Evolutionary conservation across 2,113 vertebrate genomes (phyloP).

Genomic region (Pardalotus punctatus): DNA sequence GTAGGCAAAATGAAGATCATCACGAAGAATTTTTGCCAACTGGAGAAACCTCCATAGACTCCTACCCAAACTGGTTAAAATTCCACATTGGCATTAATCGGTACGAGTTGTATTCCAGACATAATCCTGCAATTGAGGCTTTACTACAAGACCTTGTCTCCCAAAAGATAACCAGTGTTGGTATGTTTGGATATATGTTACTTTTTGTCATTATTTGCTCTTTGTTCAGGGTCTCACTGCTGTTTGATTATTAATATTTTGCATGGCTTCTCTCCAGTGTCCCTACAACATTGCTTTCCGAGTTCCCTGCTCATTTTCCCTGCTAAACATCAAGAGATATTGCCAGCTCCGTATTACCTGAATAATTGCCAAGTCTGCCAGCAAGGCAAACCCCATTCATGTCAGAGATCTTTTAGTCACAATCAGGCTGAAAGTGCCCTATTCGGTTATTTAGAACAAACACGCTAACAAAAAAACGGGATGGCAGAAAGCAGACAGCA

Average conservation of each 20-base stretch:
- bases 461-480: not conserved
- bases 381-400: not conserved
- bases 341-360: not conserved
- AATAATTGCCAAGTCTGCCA: not conserved
- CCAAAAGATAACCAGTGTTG: conserved; percentile 95
- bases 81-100: conserved; percentile 98
- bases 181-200: conserved; percentile 74
- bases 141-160: conserved; percentile 89
- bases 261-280: not conserved
- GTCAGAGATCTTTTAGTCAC: not conserved
- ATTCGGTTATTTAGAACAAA: not conserved
- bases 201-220: not conserved
- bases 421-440: not conserved
- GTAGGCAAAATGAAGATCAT: conserved; percentile 84
- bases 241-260: conserved; percentile 1
- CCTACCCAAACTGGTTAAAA: conserved; percentile 98
- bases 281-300: not conserved
- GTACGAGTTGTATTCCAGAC: conserved; percentile 92
- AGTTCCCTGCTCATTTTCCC: not conserved
- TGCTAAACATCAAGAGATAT: not conserved
- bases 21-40: conserved; percentile 84
- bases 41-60: conserved; percentile 82
- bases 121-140: conserved; percentile 88
- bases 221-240: not conserved
- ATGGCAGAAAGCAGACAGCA: not conserved